phyloP scores from a whole-genome alignment of 2,888 invertebrate species.

The Aporophyla nigra region DNA sequence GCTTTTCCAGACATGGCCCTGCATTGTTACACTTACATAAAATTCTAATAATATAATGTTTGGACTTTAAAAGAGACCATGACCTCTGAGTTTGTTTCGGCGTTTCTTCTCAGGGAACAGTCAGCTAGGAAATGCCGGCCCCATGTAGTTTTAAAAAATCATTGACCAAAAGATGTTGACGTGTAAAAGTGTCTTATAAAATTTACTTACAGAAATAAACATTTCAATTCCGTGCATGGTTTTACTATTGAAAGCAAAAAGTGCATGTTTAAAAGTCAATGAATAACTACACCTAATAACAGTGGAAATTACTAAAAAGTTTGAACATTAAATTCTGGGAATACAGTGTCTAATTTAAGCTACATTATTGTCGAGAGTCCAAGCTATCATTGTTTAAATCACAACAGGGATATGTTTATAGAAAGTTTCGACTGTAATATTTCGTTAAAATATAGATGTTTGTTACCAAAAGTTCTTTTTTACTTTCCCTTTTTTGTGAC shows the following conservation, averaged over 20 bases:
- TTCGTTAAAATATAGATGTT: conserved; percentile 25
- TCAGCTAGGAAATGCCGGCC: too few relatives aligned
- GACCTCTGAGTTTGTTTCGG: too few relatives aligned
- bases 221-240: too few relatives aligned
- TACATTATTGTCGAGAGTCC: not conserved
- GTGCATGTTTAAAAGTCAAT: not conserved
- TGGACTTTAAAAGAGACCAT: too few relatives aligned
- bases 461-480: conserved; percentile 23
- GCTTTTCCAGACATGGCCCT: too few relatives aligned
- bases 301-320: not conserved
- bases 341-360: conserved; percentile 11
- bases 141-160: too few relatives aligned
- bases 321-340: not conserved
- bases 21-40: too few relatives aligned
- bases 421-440: conserved; percentile 21
- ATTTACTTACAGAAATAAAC: too few relatives aligned
- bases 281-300: not conserved
- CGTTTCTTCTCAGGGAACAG: too few relatives aligned
- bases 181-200: too few relatives aligned
- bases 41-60: too few relatives aligned
- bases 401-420: conserved; percentile 3
- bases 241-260: not conserved
- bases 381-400: conserved; percentile 19
- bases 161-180: too few relatives aligned
- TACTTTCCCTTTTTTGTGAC: conserved; percentile 29